Evolutionary conservation across 2,113 vertebrate genomes (phyloP).

Genomic region (Chamaea fasciata): DNA sequence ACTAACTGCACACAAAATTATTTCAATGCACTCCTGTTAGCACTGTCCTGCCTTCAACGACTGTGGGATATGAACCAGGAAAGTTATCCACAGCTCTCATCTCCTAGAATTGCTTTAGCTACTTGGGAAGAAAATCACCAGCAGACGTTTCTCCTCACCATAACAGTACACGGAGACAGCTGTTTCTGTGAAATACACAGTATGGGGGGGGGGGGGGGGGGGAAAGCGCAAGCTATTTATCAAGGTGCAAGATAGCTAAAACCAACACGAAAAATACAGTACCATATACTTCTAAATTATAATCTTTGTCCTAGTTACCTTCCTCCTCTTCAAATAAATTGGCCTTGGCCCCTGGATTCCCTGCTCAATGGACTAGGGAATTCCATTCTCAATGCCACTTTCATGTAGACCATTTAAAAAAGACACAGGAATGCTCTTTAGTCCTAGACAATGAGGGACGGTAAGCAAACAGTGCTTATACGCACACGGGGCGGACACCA

Average conservation of each 20-base stretch:
- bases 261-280: background rate
- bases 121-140: background rate
- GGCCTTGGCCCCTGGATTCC: background rate
- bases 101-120: background rate
- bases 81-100: background rate
- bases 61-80: background rate
- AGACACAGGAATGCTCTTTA: background rate
- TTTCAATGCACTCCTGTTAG: background rate
- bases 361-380: background rate
- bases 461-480: background rate
- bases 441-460: background rate
- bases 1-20: background rate
- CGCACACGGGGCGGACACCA: fast-evolving
- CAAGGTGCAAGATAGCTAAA: background rate
- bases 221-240: too few species aligned
- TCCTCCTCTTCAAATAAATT: background rate
- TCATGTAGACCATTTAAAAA: background rate
- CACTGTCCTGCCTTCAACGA: background rate
- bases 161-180: background rate
- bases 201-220: too few species aligned
- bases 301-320: background rate
- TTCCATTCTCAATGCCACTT: background rate
- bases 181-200: background rate
- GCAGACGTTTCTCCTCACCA: background rate
- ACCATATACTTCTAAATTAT: fast-evolving